Evolutionary conservation across 2,113 vertebrate species (phyloP), one percentile per base, ranked within the genome.

Genomic region (Lepisosteus osseus): DNA sequence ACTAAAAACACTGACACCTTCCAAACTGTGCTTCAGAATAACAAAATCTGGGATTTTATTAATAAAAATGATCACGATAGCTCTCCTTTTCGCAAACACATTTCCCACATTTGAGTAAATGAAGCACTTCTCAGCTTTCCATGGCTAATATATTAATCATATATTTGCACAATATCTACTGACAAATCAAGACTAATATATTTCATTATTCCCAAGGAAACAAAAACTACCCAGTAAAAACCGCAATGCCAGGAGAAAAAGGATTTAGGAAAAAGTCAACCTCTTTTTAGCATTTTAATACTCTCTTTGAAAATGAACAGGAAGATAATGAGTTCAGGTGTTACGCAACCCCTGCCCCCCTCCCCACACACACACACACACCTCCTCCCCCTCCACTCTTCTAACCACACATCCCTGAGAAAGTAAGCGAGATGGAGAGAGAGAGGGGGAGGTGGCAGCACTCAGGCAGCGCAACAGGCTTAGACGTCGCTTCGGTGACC

Each of bases 221-320:
- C 29, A 29, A 29, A 29, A 29, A 29, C 29, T 29, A 29, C 1
- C 29, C 29, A 29, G 29, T 29, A 29, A 29, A 29, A 29, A 17
- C 72, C 72, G 44, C 68, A 76, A 54, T 74, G 73, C 73, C 78
- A 78, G 77, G 71, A 77, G 75, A 73, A 44, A n/a, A 73, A 80
- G 82, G 83, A 85, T 88, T 86, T 83, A 79, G 72, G 74, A 73
- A 85, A 82, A 81, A 68, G 82, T 80, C 68, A 76, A 86, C 80
- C 84, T 81, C 75, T 72, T 79, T 84, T 73, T 72, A 79, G 83
- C 71, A 59, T 67, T 81, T 81, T 81, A 84, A 83, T 45, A 76
- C 74, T 74, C 82, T 74, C 73, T 77, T 69, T 59, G 74, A 76
- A 29, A 75, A 69, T 73, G 72, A 76, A 74, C 75, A 13, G 3